Conservation (phyloP, 2,888 invertebrate genomes). For the Sisyra terminalis region DNA sequence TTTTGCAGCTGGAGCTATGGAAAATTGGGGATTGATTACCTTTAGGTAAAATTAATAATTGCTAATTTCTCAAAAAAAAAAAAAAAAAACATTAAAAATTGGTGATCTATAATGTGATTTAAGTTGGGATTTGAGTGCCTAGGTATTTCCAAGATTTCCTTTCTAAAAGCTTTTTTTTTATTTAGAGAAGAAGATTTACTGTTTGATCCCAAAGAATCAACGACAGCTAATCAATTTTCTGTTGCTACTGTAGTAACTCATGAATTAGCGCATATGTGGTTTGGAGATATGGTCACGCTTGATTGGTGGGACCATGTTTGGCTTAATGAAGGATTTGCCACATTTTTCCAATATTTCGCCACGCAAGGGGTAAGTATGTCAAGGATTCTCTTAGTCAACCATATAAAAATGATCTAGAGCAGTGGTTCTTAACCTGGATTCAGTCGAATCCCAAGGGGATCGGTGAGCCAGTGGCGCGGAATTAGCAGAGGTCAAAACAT, state of each 20-base stretch:
- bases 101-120: background rate
- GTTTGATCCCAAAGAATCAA: conserved; percentile 26
- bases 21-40: conserved; percentile 80
- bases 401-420: no score
- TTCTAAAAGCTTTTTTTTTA: conserved; percentile 10
- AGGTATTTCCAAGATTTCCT: no score
- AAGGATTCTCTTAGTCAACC: no score
- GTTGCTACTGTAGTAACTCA: conserved; percentile 54
- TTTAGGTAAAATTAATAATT: conserved; percentile 39
- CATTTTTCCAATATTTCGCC: conserved; percentile 53
- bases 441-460: no score
- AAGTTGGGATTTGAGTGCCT: conserved; percentile 11
- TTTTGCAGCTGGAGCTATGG: conserved; percentile 76
- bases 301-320: conserved; percentile 61
- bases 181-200: conserved; percentile 42
- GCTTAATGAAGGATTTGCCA: conserved; percentile 60
- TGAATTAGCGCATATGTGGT: conserved; percentile 72
- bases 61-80: no score
- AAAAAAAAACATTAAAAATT: background rate
- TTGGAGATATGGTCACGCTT: conserved; percentile 59
- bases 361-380: conserved; percentile 30
- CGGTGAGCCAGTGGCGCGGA: no score
- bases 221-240: conserved; percentile 40
- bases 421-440: no score
- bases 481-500: no score